Evolutionary conservation across 2,113 vertebrate species (phyloP).

Genomic region (Coptodon bakossiorum): DNA sequence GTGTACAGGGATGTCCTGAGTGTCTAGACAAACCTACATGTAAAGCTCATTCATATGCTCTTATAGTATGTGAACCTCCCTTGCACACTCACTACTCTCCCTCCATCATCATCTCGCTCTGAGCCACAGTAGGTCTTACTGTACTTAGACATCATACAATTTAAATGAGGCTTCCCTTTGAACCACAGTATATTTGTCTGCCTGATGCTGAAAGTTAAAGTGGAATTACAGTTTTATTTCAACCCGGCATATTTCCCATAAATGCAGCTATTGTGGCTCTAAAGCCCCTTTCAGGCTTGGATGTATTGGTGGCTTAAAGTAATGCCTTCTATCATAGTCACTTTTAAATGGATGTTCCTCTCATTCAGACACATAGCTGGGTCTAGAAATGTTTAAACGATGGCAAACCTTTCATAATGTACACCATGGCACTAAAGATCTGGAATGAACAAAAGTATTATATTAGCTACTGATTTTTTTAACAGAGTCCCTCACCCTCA

Average conservation of each 20-base stretch:
- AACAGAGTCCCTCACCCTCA: neutral
- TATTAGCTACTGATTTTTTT: neutral
- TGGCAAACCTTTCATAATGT: neutral
- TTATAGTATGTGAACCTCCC: neutral
- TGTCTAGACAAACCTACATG: constrained; percentile 40
- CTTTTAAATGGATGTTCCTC: neutral
- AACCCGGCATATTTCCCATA: neutral
- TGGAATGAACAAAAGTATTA: neutral
- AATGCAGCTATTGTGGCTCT: neutral
- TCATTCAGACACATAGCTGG: neutral
- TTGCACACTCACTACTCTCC: neutral
- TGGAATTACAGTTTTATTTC: neutral
- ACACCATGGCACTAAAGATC: neutral
- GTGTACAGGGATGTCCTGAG: constrained; percentile 33
- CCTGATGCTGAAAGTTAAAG: neutral
- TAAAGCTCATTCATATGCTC: constrained; percentile 8
- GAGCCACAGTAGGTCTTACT: constrained; percentile 28
- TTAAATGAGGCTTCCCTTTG: constrained; percentile 34
- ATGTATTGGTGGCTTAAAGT: neutral
- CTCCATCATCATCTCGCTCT: neutral
- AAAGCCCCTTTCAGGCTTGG: neutral
- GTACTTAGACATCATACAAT: constrained; percentile 46
- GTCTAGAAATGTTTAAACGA: neutral
- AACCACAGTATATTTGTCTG: neutral
- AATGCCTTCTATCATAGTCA: neutral